Evolutionary conservation across 1,140 invertebrate species (phyloP), one percentile per base, ranked within the genome.

Genomic region (Pseudomyrmex flavicornis): DNA sequence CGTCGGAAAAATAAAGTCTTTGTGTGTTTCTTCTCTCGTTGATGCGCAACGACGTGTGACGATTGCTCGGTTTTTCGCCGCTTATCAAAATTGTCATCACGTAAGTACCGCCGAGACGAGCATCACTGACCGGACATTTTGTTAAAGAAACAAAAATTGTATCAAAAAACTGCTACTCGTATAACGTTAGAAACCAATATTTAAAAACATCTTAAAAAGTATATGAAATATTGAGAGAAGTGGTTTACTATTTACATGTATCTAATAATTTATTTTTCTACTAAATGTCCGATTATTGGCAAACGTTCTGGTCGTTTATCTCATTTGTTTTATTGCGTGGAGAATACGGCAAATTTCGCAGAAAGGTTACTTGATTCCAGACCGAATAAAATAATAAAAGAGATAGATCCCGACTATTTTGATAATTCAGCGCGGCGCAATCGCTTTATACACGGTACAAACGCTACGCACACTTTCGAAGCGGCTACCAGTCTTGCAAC

Each of bases 401-500:
- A 56, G 20, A 35, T 10, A 26, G 0, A 10, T 0, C 5, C 7
- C n/a, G 20, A 52, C 62, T 17, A 1, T 22, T 68, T 61, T n/a
- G 52, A 20, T n/a, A 10, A 82, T 82, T 73, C 10, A 35, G 46
- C 22, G n/a, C 8, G 35, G 59, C 50, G 15, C 54, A 66, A 12
- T 4, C 35, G 63, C 13, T 26, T 35, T 22, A 74, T 61, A 87
- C 15, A 22, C 86, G 83, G 84, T n/a, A 52, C 50, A 52, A 35
- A 13, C 15, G 70, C 9, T 10, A 26, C 58, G 22, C n/a, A 22
- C 20, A 70, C 26, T 61, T 87, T 35, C 74, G 62, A 74, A 75
- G 68, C 50, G 70, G 56, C 75, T 88, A 83, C 83, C 68, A 65
- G 86, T 88, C 69, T 88, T 58, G 73, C 87, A 61, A 72, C 86